Evolutionary conservation across 1,140 invertebrate genomes (phyloP).

Genomic region (Drosophila burlai): DNA sequence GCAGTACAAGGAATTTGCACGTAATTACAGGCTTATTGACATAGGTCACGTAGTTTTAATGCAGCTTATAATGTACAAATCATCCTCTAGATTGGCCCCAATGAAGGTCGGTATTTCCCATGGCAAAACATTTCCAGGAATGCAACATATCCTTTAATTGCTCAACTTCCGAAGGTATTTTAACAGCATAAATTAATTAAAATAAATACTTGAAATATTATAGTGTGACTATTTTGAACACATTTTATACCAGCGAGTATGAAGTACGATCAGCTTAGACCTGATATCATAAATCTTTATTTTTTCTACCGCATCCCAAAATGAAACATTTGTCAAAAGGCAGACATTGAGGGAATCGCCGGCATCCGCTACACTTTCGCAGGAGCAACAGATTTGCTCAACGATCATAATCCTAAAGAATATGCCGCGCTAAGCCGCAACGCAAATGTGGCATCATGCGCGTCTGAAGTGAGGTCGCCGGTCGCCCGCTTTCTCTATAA

Average conservation of each 20-base stretch:
- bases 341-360: conserved; percentile 38
- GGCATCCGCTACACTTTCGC: conserved; percentile 57
- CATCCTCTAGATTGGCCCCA: not conserved
- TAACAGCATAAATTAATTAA: not conserved
- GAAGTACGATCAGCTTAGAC: conserved; percentile 11
- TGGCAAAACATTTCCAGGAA: not conserved
- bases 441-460: conserved; percentile 84
- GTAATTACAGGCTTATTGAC: conserved; percentile 77
- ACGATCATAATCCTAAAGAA: conserved; percentile 84
- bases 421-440: conserved; percentile 82
- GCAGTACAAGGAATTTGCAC: conserved; percentile 62
- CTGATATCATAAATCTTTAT: conserved; percentile 8
- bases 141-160: not conserved
- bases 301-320: conserved; percentile 16
- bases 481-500: conserved; percentile 23
- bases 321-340: conserved; percentile 77
- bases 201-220: not conserved
- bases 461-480: conserved; percentile 72
- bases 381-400: conserved; percentile 85
- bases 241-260: not conserved
- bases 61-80: not conserved
- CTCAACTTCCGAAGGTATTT: not conserved
- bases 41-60: conserved; percentile 69
- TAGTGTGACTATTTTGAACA: not conserved
- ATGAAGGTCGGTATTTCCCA: not conserved